These are phyloP conservation scores for Meteorus colon DNA, from an alignment of 2,888 invertebrate genomes.

Conservation along the genomic window DNA sequence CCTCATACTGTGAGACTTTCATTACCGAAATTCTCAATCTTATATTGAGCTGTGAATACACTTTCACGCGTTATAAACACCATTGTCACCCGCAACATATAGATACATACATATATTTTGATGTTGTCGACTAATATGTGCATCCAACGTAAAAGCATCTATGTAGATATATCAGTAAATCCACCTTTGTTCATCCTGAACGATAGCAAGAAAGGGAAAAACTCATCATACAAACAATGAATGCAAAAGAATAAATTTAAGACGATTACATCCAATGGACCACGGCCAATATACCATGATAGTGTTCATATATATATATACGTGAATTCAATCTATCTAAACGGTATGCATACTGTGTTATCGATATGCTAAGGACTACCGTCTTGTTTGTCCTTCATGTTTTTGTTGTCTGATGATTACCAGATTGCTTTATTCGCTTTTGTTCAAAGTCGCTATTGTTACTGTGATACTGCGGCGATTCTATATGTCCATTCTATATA, in stretches of 20 bases:
- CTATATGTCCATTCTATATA: slow-evolving; percentile 23
- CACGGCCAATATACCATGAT: not conserved
- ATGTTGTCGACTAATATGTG: not conserved
- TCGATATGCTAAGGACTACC: not conserved
- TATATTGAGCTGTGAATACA: too few species aligned
- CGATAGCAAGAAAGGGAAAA: too few species aligned
- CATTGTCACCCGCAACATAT: not conserved
- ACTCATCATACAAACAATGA: not conserved
- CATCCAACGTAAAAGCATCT: too few species aligned
- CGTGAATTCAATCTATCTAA: not conserved
- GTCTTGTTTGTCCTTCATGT: slow-evolving; percentile 14
- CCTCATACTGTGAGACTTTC: too few species aligned
- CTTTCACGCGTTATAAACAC: not conserved
- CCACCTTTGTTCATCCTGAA: too few species aligned
- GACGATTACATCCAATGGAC: too few species aligned
- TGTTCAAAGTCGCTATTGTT: slow-evolving; percentile 22
- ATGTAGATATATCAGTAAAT: too few species aligned
- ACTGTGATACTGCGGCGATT: not conserved
- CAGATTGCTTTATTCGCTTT: slow-evolving; percentile 40
- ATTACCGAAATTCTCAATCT: too few species aligned
- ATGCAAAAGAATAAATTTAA: too few species aligned
- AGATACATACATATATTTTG: too few species aligned
- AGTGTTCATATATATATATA: too few species aligned
- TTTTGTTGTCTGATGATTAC: slow-evolving; percentile 31
- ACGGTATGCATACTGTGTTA: not conserved